Percentiles rank a stretch among this genome's conserved stretches.
These are phyloP conservation scores for Hypolimnas misippus DNA, from an alignment of 2,888 invertebrate genomes.

Conservation along the genomic window DNA sequence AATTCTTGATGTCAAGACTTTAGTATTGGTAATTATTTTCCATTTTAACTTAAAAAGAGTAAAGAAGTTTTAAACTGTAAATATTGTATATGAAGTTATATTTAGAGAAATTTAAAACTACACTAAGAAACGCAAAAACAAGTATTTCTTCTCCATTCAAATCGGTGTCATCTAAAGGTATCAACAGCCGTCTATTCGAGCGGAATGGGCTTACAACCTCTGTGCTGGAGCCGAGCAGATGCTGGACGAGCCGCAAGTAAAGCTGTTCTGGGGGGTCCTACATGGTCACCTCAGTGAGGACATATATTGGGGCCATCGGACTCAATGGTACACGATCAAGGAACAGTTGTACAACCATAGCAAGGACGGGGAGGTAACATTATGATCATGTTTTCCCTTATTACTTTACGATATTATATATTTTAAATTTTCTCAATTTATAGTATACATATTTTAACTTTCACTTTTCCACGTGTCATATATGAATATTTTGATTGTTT, in stretches of 20 bases:
- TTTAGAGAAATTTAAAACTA: background rate
- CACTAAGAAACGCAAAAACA: background rate
- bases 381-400: background rate
- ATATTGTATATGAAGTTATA: background rate
- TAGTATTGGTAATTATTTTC: too few relatives aligned
- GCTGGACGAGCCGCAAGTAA: constrained; percentile 76
- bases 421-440: too few relatives aligned
- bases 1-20: too few relatives aligned
- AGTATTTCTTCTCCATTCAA: too few relatives aligned
- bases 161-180: constrained; percentile 58
- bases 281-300: constrained; percentile 70
- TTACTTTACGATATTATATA: background rate
- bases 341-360: constrained; percentile 57
- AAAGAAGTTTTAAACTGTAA: too few relatives aligned
- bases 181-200: constrained; percentile 74
- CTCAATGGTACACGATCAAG: constrained; percentile 62
- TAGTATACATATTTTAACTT: background rate
- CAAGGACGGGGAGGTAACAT: constrained; percentile 59
- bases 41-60: too few relatives aligned
- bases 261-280: constrained; percentile 75
- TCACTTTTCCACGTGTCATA: too few relatives aligned
- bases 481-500: too few relatives aligned
- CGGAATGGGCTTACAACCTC: constrained; percentile 81
- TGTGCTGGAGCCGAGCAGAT: constrained; percentile 77
- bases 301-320: constrained; percentile 70